Evolutionary conservation across 1,140 invertebrate genomes (phyloP).

Genomic region (Leptopilina boulardi): DNA sequence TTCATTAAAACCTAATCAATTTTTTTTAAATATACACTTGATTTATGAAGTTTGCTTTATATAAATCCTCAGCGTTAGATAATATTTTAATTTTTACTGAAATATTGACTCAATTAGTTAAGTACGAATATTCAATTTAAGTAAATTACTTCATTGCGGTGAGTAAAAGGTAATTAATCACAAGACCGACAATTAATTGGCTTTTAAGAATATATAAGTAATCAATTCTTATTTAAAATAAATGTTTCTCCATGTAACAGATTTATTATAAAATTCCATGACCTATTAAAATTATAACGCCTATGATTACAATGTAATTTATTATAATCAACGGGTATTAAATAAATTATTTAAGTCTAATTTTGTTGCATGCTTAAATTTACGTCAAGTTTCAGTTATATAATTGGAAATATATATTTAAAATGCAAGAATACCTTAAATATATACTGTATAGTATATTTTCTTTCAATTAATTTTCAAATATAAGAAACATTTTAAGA

Average conservation of each 20-base stretch:
- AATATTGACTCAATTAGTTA: background rate
- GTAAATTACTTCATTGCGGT: background rate
- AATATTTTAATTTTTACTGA: background rate
- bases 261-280: constrained; percentile 2
- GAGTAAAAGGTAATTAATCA: constrained; percentile 10
- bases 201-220: background rate
- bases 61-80: constrained; percentile 11
- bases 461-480: too few species aligned
- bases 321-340: background rate
- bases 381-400: background rate
- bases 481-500: too few species aligned
- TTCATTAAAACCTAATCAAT: too few species aligned
- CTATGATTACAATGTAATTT: constrained; percentile 2
- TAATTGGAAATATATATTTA: too few species aligned
- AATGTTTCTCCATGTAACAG: constrained; percentile 10
- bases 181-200: background rate
- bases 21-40: background rate
- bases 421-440: too few species aligned
- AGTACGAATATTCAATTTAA: background rate
- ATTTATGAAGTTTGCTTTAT: background rate
- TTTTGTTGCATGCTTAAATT: background rate
- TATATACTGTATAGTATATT: too few species aligned
- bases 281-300: constrained; percentile 18
- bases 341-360: background rate
- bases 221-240: constrained; percentile 12